Conservation (phyloP, 2,888 invertebrate species). For the Gibbula magus region DNA sequence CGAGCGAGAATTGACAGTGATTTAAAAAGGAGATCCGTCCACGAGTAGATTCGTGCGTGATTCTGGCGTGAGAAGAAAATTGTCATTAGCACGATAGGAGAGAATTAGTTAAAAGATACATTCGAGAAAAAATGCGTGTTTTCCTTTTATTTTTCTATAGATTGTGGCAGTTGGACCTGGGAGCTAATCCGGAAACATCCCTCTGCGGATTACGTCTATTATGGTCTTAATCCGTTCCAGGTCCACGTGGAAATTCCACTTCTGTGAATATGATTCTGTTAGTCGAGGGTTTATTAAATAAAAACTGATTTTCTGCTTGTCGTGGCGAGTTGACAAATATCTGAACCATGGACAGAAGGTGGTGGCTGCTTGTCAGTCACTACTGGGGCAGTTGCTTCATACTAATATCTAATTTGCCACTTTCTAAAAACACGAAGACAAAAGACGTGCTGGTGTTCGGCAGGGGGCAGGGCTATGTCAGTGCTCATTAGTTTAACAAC, state of each 20-base stretch:
- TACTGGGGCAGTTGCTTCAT: background rate
- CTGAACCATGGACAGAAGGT: background rate
- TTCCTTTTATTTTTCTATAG: background rate
- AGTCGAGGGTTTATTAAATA: conserved; percentile 21
- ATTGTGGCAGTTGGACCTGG: background rate
- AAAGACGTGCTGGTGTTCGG: conserved; percentile 21
- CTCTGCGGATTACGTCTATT: background rate
- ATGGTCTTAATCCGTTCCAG: background rate
- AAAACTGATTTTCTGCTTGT: background rate
- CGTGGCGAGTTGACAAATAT: background rate
- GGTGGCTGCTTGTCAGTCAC: background rate
- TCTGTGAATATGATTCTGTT: conserved; percentile 4
- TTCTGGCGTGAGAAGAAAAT: background rate
- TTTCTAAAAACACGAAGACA: conserved; percentile 3
- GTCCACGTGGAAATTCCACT: background rate
- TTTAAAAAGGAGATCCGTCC: background rate
- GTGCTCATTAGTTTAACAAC: conserved; percentile 20
- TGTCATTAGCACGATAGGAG: background rate
- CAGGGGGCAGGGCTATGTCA: conserved; percentile 11
- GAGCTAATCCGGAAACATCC: background rate
- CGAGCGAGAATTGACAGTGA: conserved; percentile 14
- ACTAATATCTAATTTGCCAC: conserved; percentile 25
- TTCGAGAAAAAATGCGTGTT: conserved; percentile 6
- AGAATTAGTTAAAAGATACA: conserved; percentile 16
- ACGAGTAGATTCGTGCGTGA: background rate